Evolutionary conservation across 2,113 vertebrate species (phyloP).

Genomic region (Nerophis ophidion): DNA sequence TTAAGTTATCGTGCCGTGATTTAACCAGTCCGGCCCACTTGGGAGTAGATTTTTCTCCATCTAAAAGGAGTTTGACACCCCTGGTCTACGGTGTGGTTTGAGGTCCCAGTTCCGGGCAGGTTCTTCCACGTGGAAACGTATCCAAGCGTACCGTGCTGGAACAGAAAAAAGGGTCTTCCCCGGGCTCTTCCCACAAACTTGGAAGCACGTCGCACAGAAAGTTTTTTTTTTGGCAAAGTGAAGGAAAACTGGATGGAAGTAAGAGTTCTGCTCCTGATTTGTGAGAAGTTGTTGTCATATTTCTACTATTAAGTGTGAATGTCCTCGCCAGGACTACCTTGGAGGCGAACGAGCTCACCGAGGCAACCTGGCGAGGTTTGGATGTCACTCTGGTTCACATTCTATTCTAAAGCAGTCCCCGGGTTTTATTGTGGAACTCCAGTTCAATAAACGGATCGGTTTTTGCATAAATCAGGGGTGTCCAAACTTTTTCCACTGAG

Average conservation of each 20-base stretch:
- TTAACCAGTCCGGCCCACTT: too few relatives aligned
- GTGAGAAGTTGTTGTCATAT: background rate
- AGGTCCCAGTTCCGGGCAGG: background rate
- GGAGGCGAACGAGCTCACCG: constrained; percentile 34
- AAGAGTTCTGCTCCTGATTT: background rate
- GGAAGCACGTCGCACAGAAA: background rate
- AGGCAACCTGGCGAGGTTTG: constrained; percentile 14
- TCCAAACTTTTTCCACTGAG: too few relatives aligned
- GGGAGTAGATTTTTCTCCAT: too few relatives aligned
- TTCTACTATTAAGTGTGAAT: constrained; percentile 15
- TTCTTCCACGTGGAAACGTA: background rate
- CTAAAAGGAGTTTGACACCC: too few relatives aligned
- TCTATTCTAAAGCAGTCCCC: background rate
- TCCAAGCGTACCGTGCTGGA: background rate
- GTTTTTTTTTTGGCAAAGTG: constrained; percentile 2
- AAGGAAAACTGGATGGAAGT: background rate
- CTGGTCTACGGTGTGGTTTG: background rate
- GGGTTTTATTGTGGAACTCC: background rate
- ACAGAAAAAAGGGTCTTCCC: constrained; percentile 4
- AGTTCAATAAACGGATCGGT: background rate
- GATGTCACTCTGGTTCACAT: too few relatives aligned
- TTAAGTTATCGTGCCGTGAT: too few relatives aligned
- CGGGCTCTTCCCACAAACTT: background rate
- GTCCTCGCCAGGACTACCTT: constrained; percentile 15
- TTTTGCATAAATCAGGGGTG: background rate